Conservation (phyloP, 2,113 vertebrate species). For the Sphaerodactylus townsendi region DNA sequence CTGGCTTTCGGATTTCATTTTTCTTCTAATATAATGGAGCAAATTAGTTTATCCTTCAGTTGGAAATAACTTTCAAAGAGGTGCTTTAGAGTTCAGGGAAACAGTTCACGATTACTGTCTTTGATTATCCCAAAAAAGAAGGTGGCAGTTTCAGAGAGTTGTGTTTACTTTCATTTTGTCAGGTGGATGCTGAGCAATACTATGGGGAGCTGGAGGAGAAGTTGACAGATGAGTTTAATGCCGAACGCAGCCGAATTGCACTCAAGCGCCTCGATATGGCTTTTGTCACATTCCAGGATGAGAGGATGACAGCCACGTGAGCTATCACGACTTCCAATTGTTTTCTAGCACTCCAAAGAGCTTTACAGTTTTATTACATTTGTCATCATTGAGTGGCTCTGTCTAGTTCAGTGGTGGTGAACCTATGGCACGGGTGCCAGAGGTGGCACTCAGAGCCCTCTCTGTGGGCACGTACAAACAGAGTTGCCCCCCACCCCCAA, state of each 20-base stretch:
- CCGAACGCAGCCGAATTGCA: constrained; percentile 87
- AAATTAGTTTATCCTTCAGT: neutral
- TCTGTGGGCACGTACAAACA: too few relatives aligned
- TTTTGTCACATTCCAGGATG: constrained; percentile 93
- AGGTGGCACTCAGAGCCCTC: too few relatives aligned
- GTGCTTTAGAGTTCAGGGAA: neutral
- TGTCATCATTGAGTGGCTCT: neutral
- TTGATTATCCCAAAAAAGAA: neutral
- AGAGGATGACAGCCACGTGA: constrained; percentile 91
- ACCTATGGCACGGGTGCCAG: too few relatives aligned
- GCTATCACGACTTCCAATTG: constrained; percentile 42
- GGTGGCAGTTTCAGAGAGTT: neutral
- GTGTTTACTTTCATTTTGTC: constrained; percentile 24
- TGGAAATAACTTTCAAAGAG: neutral
- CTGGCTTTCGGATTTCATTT: neutral
- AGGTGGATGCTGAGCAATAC: constrained; percentile 98
- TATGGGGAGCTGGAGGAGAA: constrained; percentile 96
- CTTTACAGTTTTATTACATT: neutral
- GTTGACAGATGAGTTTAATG: constrained; percentile 94
- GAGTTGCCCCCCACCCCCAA: too few relatives aligned
- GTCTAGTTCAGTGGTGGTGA: too few relatives aligned
- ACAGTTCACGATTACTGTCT: neutral
- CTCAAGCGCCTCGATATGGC: constrained; percentile 90
- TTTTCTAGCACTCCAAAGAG: neutral
- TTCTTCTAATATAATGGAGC: neutral